These are phyloP conservation scores for Catagonus wagneri DNA, from an alignment of 2,113 vertebrate species.

Conservation along the genomic window DNA sequence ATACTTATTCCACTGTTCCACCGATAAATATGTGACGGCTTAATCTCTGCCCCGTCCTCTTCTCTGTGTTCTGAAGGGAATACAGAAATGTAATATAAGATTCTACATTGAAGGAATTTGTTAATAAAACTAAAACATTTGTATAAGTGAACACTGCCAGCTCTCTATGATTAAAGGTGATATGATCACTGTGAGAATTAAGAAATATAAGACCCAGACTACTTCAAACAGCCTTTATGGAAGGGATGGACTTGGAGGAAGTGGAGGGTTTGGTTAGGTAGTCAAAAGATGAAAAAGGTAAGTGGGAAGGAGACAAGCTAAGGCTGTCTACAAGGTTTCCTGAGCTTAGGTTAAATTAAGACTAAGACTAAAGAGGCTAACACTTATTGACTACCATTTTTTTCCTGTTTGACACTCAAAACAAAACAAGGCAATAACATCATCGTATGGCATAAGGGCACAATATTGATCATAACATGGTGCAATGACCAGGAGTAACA, in stretches of 20 bases:
- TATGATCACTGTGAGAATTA: not conserved
- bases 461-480: not conserved
- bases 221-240: not conserved
- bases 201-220: not conserved
- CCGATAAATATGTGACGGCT: not conserved
- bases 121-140: slow-evolving; percentile 23
- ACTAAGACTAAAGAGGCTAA: not conserved
- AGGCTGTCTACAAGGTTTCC: not conserved
- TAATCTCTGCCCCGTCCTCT: not conserved
- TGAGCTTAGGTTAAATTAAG: not conserved
- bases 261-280: not conserved
- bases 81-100: not conserved
- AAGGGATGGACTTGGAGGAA: not conserved
- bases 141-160: not conserved
- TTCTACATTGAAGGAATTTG: not conserved
- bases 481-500: not conserved
- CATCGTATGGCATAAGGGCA: not conserved
- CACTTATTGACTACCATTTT: not conserved
- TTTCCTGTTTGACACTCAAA: not conserved
- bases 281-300: not conserved
- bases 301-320: not conserved
- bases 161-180: not conserved
- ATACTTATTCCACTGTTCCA: not conserved
- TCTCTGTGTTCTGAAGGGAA: not conserved
- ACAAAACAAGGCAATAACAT: not conserved